Conservation (phyloP, 2,797 vertebrate genomes). For the Pithecia hirsuta region DNA sequence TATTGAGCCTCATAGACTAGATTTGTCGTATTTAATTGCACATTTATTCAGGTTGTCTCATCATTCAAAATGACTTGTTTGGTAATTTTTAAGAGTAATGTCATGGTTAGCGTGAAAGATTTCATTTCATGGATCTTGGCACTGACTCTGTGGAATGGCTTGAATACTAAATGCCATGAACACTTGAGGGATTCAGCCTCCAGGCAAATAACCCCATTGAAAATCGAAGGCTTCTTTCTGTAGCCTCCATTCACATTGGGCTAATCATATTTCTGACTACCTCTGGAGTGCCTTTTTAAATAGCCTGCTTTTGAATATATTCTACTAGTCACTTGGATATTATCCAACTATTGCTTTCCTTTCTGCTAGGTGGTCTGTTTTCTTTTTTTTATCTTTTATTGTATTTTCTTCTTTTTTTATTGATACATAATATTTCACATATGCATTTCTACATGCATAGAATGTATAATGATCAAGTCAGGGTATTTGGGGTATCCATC, state of each 20-base stretch:
- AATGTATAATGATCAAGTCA: not conserved
- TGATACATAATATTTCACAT: not conserved
- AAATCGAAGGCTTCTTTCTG: not conserved
- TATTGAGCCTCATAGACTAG: not conserved
- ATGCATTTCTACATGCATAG: not conserved
- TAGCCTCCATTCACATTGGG: not conserved
- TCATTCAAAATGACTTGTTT: not conserved
- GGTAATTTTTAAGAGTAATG: constrained; percentile 38
- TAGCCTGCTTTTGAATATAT: not conserved
- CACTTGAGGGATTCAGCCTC: not conserved
- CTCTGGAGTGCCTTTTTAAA: not conserved
- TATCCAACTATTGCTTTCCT: not conserved
- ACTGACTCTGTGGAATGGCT: not conserved
- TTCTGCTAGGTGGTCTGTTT: not conserved
- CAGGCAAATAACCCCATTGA: not conserved
- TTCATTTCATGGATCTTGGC: not conserved
- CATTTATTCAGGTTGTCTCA: constrained; percentile 33
- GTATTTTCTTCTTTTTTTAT: not conserved
- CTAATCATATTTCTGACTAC: not conserved
- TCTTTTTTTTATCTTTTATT: not conserved
- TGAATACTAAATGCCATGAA: not conserved
- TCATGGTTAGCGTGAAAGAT: not conserved
- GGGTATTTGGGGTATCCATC: not conserved
- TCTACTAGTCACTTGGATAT: not conserved
- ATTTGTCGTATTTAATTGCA: not conserved